Base-by-base conservation (phyloP, 2,797 vertebrate species). In the Chelidonichthys spinosus region DNA sequence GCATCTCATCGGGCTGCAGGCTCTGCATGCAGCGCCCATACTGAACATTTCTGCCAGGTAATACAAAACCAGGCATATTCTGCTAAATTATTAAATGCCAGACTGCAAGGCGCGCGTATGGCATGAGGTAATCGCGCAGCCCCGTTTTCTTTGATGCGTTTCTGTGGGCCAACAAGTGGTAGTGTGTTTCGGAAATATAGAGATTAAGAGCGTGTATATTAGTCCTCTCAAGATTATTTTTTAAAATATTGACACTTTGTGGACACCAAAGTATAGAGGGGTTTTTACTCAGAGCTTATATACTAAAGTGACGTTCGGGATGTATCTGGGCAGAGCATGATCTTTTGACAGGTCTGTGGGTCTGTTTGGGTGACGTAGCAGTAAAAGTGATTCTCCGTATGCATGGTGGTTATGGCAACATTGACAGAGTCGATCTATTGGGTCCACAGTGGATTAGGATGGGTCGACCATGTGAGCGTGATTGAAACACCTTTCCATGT, bases 41-140 rank as follows among this genome's bases (percentile, higher is more conserved):
- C 80, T 70, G 52, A 86, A 85, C 66, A 87, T 88, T 83, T 89
- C 84, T 85, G 74, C 77, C 73, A 68, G 80, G 86, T 89, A 91
- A 90, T 85, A 82, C 81, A 87, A 92, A 90, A 89, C 79, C 86
- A 74, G 61, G 66, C 73, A 77, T 80, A 84, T 85, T 83, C 59
- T 79, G 65, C 63, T 79, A 36, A 90, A 92, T 88, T 74, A 91
- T 88, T 87, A 68, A 92, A 85, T 56, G 67, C 52, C 64, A 83
- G 58, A 73, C 82, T 82, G 82, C 72, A 40, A 58, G 70, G 78
- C 69, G 79, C 37, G 0, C 66, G 62, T 59, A n/a, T 73, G 66
- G 60, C 60, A 72, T 69, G 67, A 84, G 81, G 78, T 79, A 81
- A 87, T 86, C 47, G 7, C 40, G 8, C 47, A 39, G 56, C 15